phyloP scores from a whole-genome alignment of 2,113 vertebrate genomes.

The Pogonocichla stellata region DNA sequence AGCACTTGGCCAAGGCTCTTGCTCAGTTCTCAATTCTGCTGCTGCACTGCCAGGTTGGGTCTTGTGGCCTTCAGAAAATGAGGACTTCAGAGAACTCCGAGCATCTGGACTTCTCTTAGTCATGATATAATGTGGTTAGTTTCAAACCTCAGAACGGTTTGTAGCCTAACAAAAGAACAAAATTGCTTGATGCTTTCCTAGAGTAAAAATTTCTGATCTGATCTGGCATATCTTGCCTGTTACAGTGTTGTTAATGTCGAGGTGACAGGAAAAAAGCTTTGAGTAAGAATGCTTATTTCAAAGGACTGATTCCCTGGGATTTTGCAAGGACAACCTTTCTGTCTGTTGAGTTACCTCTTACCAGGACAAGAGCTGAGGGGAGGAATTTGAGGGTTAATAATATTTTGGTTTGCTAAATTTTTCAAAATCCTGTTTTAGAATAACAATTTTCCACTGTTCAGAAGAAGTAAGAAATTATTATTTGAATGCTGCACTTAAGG shows the following conservation, averaged over 20 bases:
- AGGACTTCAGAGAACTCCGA: background rate
- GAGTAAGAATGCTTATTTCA: background rate
- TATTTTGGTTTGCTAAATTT: background rate
- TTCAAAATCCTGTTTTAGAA: background rate
- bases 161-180: background rate
- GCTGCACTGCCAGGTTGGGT: background rate
- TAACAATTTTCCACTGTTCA: background rate
- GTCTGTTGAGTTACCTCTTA: background rate
- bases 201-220: background rate
- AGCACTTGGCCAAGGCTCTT: background rate
- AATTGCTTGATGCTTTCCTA: background rate
- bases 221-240: background rate
- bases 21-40: background rate
- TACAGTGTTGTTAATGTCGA: fast-evolving
- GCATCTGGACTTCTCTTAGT: background rate
- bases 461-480: background rate
- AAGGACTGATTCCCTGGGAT: background rate
- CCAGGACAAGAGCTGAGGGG: background rate
- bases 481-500: background rate
- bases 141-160: background rate
- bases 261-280: background rate
- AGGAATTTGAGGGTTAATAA: background rate
- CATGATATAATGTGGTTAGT: background rate
- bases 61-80: background rate
- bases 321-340: background rate